A percentile compares a stretch with the other conserved stretches of the same genome.
Evolutionary conservation across 2,888 invertebrate species (phyloP).

Genomic region (Leptopterna dolabrata): DNA sequence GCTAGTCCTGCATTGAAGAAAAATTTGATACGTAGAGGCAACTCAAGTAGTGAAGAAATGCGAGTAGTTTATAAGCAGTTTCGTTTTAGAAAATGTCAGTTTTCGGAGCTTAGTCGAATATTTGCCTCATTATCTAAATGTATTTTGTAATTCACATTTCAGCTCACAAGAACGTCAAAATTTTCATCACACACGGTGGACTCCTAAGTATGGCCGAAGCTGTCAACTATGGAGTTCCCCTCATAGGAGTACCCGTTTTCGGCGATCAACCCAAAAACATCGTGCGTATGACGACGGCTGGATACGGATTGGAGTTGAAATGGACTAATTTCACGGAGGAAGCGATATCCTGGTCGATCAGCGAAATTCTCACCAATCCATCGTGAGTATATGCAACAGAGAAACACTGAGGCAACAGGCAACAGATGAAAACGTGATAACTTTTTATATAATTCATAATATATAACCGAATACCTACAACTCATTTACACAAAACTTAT

Average conservation of each 20-base stretch:
- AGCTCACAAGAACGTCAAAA: constrained; percentile 59
- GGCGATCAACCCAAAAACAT: constrained; percentile 60
- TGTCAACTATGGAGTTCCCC: constrained; percentile 58
- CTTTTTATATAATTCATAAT: too few relatives aligned
- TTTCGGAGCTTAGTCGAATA: too few relatives aligned
- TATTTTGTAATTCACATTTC: too few relatives aligned
- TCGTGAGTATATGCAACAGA: constrained; percentile 34
- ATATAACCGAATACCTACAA: too few relatives aligned
- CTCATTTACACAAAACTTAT: too few relatives aligned
- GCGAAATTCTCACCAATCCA: constrained; percentile 52
- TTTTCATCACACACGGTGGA: constrained; percentile 61
- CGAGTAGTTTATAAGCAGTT: too few relatives aligned
- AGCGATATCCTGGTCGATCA: constrained; percentile 52
- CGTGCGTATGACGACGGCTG: constrained; percentile 35
- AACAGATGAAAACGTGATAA: neutral
- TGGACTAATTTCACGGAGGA: constrained; percentile 43
- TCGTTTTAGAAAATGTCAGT: too few relatives aligned
- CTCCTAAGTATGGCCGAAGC: constrained; percentile 59
- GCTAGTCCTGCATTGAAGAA: too few relatives aligned
- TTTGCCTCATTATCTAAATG: too few relatives aligned
- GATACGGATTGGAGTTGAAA: constrained; percentile 52
- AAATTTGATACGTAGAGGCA: too few relatives aligned
- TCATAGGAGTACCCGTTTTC: constrained; percentile 59
- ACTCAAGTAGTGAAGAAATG: too few relatives aligned
- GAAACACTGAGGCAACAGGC: too few relatives aligned